Conservation (phyloP, 1,140 invertebrate genomes). For the Psix sp. region DNA sequence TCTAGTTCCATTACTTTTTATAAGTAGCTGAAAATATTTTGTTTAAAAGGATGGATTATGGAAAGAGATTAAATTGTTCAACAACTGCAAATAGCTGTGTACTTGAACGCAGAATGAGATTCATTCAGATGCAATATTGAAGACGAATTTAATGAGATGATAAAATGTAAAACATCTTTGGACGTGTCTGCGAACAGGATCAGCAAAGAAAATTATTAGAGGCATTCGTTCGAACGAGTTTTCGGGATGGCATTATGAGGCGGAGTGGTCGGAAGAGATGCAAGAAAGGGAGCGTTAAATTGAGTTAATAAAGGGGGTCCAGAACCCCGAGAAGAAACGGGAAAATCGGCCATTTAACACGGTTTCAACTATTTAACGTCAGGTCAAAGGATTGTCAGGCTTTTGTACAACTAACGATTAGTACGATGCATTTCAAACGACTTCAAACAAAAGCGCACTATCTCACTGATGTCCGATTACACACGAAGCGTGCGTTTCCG, state of each 20-base stretch:
- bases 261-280: conserved; percentile 19
- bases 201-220: conserved; percentile 42
- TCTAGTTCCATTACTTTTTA: too few relatives aligned
- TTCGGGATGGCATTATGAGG: conserved; percentile 28
- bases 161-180: conserved; percentile 40
- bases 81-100: too few relatives aligned
- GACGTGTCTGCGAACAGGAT: conserved; percentile 1
- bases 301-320: conserved; percentile 55
- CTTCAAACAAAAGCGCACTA: conserved; percentile 50
- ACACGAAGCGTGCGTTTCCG: conserved; percentile 25
- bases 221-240: conserved; percentile 36
- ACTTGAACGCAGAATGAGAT: too few relatives aligned
- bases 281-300: conserved; percentile 53
- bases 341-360: conserved; percentile 57
- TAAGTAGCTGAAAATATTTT: too few relatives aligned
- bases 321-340: conserved; percentile 21
- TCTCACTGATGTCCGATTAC: conserved; percentile 46
- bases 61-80: too few relatives aligned
- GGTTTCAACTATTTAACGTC: conserved; percentile 55
- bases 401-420: conserved; percentile 52
- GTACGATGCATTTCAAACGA: conserved; percentile 40
- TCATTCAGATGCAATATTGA: conserved; percentile 26
- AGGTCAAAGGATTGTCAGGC: conserved; percentile 54
- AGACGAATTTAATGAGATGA: conserved; percentile 22
- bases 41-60: too few relatives aligned